Evolutionary conservation across 37 sponge, comb jelly and placozoan species (phyloP).

Genomic region (Axinella damicornis): DNA sequence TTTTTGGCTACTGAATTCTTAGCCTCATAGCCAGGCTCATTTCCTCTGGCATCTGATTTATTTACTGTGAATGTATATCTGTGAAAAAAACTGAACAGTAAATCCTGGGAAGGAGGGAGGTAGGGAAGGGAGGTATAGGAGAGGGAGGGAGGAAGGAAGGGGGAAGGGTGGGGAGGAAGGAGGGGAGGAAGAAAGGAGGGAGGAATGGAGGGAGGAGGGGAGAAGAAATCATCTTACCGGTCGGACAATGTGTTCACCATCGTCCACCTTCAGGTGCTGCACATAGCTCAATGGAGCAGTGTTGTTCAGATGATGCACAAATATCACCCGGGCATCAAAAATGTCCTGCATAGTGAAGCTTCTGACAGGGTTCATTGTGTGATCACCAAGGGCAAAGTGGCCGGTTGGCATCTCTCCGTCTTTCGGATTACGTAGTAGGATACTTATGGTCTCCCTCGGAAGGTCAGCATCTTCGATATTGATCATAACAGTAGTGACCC

Average conservation of each 20-base stretch:
- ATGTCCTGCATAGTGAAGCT: conserved; percentile 25
- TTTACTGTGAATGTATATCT: no score
- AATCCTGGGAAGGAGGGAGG: not conserved
- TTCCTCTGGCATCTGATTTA: no score
- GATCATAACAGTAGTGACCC: conserved; percentile 22
- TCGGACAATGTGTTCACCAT: not conserved
- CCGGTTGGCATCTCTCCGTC: not conserved
- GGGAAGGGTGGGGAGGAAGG: not conserved
- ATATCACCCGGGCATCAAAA: not conserved
- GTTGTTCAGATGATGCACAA: conserved; percentile 6
- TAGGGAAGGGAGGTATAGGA: not conserved
- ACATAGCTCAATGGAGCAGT: not conserved
- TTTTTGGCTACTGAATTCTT: no score
- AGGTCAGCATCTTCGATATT: conserved; percentile 37
- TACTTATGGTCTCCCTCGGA: conserved; percentile 20
- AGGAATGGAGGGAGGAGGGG: no score
- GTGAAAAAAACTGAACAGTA: no score
- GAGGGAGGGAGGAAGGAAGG: conserved; percentile 2
- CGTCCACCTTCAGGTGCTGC: not conserved
- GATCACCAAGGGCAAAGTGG: conserved; percentile 14
- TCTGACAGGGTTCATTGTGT: not conserved
- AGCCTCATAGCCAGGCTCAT: no score
- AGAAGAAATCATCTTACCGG: not conserved
- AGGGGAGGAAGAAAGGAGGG: no score
- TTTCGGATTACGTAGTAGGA: not conserved